Evolutionary conservation across 2,888 invertebrate species (phyloP).

Genomic region (Chesias legatella): DNA sequence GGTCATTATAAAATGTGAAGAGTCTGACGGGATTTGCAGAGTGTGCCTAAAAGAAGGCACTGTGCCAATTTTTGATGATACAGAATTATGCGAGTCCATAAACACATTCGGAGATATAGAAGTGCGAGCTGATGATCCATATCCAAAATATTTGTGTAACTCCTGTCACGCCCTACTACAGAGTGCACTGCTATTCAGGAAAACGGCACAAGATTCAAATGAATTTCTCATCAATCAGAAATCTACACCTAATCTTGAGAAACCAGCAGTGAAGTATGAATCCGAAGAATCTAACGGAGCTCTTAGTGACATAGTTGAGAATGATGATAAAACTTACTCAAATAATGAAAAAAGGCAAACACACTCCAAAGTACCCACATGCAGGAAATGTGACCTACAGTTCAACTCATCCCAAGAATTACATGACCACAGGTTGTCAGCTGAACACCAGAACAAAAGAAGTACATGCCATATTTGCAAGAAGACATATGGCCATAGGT

Average conservation of each 20-base stretch:
- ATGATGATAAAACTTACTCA: constrained; percentile 18
- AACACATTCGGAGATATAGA: constrained; percentile 48
- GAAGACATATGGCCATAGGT: constrained; percentile 51
- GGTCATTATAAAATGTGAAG: not conserved
- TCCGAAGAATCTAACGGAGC: constrained; percentile 18
- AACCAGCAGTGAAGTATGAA: constrained; percentile 12
- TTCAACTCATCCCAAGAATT: constrained; percentile 54
- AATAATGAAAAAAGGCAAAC: constrained; percentile 22
- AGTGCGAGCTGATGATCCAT: constrained; percentile 45
- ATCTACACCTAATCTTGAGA: not conserved
- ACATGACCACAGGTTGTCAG: constrained; percentile 48
- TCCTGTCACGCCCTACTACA: constrained; percentile 53
- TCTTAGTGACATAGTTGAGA: constrained; percentile 20
- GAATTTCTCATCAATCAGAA: constrained; percentile 36
- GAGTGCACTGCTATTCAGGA: constrained; percentile 59
- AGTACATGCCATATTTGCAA: constrained; percentile 56
- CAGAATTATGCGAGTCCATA: constrained; percentile 41
- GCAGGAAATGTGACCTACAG: constrained; percentile 52
- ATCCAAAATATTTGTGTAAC: constrained; percentile 59
- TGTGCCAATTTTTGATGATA: constrained; percentile 51
- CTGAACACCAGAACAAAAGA: constrained; percentile 57
- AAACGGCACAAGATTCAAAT: constrained; percentile 60
- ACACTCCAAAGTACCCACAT: constrained; percentile 24
- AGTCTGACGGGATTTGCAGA: constrained; percentile 29
- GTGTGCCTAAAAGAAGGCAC: constrained; percentile 62